phyloP scores from a whole-genome alignment of 2,113 vertebrate genomes.

The Castor canadensis region DNA sequence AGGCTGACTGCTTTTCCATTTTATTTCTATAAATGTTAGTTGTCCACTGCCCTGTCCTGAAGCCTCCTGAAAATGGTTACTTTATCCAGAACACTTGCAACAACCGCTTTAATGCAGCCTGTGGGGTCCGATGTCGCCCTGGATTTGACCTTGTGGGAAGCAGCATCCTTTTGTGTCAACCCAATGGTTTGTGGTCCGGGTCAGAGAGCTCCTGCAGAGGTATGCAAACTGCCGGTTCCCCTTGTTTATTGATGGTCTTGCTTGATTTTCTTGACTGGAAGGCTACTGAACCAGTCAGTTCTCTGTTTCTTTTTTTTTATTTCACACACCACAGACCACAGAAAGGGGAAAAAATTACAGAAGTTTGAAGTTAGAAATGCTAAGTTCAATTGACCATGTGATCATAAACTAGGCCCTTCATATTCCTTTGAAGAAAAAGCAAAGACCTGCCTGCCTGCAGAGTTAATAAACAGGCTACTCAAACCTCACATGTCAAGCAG shows the following conservation, averaged over 20 bases:
- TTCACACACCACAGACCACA: constrained; percentile 37
- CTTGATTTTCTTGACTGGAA: not conserved
- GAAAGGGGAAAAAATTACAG: not conserved
- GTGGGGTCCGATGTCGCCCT: constrained; percentile 92
- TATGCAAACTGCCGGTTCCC: constrained; percentile 75
- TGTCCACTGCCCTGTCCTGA: constrained; percentile 91
- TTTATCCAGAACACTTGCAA: constrained; percentile 96
- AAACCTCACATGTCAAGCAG: not conserved
- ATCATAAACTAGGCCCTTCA: not conserved
- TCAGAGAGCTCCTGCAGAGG: constrained; percentile 91
- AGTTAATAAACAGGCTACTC: not conserved
- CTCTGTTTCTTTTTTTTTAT: constrained; percentile 45
- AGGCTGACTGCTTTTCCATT: constrained; percentile 43
- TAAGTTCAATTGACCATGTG: not conserved
- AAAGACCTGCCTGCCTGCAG: not conserved
- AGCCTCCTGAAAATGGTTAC: constrained; percentile 93
- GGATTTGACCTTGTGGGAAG: constrained; percentile 95
- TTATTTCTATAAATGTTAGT: constrained; percentile 83
- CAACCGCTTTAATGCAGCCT: constrained; percentile 95
- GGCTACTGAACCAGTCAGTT: constrained; percentile 1
- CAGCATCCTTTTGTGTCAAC: constrained; percentile 93
- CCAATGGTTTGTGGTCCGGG: constrained; percentile 93
- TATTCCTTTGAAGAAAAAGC: constrained; percentile 13
- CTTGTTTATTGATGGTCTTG: not conserved
- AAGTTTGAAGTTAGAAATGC: constrained; percentile 32